Evolutionary conservation across 2,888 invertebrate species (phyloP).

Genomic region (Cephalotes varians): DNA sequence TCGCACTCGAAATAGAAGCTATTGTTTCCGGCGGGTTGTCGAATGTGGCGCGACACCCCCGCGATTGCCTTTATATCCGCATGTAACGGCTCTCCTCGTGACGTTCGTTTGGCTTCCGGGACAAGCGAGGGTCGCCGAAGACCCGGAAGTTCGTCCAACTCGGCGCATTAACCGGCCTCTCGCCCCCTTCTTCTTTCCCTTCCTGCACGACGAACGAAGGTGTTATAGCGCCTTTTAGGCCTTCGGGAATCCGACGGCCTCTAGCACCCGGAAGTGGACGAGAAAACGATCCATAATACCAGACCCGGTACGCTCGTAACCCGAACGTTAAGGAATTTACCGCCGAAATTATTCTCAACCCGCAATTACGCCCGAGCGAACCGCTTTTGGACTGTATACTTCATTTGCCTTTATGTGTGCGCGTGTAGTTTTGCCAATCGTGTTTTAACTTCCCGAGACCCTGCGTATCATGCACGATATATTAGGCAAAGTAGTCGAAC

Average conservation of each 20-base stretch:
- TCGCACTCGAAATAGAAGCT: constrained; percentile 38
- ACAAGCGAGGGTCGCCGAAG: constrained; percentile 82
- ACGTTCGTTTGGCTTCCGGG: constrained; percentile 82
- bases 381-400: constrained; percentile 33
- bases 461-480: constrained; percentile 23
- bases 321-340: constrained; percentile 49
- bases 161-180: constrained; percentile 75
- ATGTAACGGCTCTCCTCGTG: constrained; percentile 77
- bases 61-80: constrained; percentile 62
- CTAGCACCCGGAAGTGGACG: constrained; percentile 59
- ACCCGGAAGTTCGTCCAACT: constrained; percentile 80
- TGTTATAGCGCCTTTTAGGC: constrained; percentile 54
- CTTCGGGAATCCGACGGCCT: constrained; percentile 75
- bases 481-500: constrained; percentile 15
- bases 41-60: constrained; percentile 54
- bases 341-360: constrained; percentile 52
- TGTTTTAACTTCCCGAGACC: constrained; percentile 31
- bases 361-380: constrained; percentile 46
- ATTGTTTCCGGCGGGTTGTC: constrained; percentile 58
- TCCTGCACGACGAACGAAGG: constrained; percentile 48
- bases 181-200: constrained; percentile 53
- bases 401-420: neutral
- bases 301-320: constrained; percentile 47
- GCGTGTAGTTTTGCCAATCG: constrained; percentile 6
- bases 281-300: constrained; percentile 58